Conservation (phyloP, 2,113 vertebrate species). For the Oriolus oriolus region DNA sequence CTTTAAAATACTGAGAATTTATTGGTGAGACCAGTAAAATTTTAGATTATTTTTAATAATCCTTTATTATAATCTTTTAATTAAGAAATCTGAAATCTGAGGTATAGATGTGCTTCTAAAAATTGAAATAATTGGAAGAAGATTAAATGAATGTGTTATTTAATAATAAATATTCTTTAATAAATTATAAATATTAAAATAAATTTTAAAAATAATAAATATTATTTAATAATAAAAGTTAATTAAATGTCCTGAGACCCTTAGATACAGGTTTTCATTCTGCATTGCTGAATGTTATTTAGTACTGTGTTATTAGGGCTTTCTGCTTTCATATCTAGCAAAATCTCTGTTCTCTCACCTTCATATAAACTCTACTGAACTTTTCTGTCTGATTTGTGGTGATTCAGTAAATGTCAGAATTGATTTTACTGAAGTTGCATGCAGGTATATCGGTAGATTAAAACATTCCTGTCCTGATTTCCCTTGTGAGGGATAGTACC, state of each 20-base stretch:
- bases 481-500: neutral
- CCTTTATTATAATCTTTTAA: neutral
- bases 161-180: neutral
- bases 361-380: neutral
- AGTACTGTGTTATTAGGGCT: neutral
- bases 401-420: neutral
- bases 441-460: accelerated
- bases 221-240: neutral
- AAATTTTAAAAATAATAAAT: neutral
- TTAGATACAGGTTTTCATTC: neutral
- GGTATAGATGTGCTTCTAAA: neutral
- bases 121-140: neutral
- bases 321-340: neutral
- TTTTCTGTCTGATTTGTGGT: neutral
- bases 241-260: neutral
- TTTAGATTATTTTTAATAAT: neutral
- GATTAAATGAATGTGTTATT: neutral
- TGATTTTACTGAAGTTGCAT: neutral
- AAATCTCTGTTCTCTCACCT: neutral
- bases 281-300: neutral
- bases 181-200: neutral
- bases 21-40: neutral
- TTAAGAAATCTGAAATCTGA: neutral
- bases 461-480: neutral
- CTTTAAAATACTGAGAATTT: neutral